A percentile compares a stretch with the other conserved stretches of the same genome.
Evolutionary conservation across 2,113 vertebrate genomes (phyloP).

Genomic region (Columbina picui): DNA sequence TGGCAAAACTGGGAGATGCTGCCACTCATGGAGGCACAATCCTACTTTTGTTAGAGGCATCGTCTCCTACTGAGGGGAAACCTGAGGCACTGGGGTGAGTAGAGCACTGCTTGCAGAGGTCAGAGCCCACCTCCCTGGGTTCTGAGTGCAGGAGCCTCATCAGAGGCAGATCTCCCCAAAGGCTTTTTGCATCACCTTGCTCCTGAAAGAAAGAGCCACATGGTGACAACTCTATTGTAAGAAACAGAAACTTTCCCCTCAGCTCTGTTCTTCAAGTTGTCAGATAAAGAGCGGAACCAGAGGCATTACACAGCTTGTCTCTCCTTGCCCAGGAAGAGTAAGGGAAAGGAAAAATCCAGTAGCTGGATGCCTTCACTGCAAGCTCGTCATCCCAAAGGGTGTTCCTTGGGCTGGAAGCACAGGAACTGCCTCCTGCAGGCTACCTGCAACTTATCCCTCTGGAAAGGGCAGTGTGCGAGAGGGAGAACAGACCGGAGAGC

Average conservation of each 20-base stretch:
- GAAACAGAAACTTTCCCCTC: neutral
- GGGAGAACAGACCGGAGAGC: neutral
- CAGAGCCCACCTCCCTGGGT: neutral
- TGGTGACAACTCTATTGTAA: neutral
- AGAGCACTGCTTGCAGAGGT: neutral
- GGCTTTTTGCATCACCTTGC: neutral
- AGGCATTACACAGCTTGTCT: neutral
- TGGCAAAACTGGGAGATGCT: neutral
- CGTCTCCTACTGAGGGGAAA: neutral
- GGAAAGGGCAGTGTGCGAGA: neutral
- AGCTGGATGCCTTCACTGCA: neutral
- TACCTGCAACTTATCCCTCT: neutral
- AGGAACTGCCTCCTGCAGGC: neutral
- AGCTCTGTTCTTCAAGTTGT: neutral
- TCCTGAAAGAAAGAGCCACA: neutral
- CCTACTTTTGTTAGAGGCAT: neutral
- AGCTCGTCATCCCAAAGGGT: rapidly evolving
- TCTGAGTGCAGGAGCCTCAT: neutral
- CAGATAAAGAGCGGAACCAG: neutral
- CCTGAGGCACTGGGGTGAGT: neutral
- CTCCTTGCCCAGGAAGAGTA: neutral
- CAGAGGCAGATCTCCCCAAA: neutral
- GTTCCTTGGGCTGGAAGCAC: neutral
- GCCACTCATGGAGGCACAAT: neutral
- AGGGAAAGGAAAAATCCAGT: neutral